Base-by-base conservation (phyloP, 2,797 vertebrate genomes). In the Sylvia borin region DNA sequence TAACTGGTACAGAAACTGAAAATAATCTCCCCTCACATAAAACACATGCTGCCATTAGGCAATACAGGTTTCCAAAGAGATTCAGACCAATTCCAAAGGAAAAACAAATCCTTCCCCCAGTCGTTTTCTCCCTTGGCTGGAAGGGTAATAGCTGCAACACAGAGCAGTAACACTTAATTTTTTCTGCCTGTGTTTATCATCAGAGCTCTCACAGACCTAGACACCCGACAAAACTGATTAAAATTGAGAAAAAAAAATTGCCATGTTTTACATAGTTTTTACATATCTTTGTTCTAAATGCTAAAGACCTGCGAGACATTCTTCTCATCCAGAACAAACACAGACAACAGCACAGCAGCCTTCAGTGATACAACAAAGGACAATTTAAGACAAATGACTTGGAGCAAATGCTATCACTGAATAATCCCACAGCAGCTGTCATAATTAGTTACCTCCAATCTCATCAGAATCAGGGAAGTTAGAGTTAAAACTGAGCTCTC, bases 401-500 rank as follows among this genome's bases (percentile, higher is more conserved):
- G 6, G 85, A 94, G 92, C 76, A 90, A 96, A 94, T 86, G 93
- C 79, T 93, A 83, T 87, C 94, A 87, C 76, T 92, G 85, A 85
- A 92, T 91, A 92, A 96, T 87, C 94, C 92, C 80, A 45, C 4
- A 32, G 88, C 90, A 72, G 78, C 92, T 83, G 90, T 91, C 90
- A 90, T 54, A 71, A 80, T 83, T 78, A 91, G 84, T 95, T 84
- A 85, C 85, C 81, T 57, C 70, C 62, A 71, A 74, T 42, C 95
- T 76, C 82, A 71, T 60, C 94, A 88, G 89, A 74, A 91, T 78
- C 72, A 84, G 92, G 67, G 86, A 95, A 96, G 93, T 96, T 60
- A 95, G 92, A 95, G 96, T 95, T 96, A 95, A 96, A 97, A 90
- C 21, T 75, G 40, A 95, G 93, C 90, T 94, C 84, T 70, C 94